Evolutionary conservation across 2,888 invertebrate genomes (phyloP).

Genomic region (Eilema caniola): DNA sequence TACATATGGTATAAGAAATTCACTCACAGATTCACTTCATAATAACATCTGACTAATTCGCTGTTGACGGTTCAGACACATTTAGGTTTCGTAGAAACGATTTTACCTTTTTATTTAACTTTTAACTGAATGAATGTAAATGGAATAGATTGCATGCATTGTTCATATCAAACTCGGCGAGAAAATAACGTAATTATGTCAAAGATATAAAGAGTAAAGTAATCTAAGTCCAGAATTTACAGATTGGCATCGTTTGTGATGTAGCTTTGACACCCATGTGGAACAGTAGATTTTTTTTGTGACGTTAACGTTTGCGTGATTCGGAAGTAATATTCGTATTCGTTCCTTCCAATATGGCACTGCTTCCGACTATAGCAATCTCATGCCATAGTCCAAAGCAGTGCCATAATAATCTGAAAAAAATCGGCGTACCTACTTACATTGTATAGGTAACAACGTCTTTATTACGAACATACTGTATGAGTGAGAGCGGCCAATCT

Average conservation of each 20-base stretch:
- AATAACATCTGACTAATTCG: conserved; percentile 44
- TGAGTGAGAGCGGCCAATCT: neutral
- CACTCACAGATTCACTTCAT: conserved; percentile 40
- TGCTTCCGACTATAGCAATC: too few species aligned
- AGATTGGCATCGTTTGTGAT: neutral
- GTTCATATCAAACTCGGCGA: too few species aligned
- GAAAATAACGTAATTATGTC: neutral
- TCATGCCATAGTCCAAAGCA: too few species aligned
- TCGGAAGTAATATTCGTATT: neutral
- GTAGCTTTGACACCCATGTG: neutral
- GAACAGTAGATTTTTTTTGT: neutral
- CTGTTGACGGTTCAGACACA: conserved; percentile 25
- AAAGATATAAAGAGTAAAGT: neutral
- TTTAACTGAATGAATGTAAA: neutral
- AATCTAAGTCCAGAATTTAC: neutral
- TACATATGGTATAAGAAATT: conserved; percentile 30
- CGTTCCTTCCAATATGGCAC: neutral
- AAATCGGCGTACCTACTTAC: neutral
- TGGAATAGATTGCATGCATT: too few species aligned
- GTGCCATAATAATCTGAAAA: too few species aligned
- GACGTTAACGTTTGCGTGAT: neutral
- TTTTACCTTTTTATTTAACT: conserved; percentile 6
- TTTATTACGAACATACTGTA: neutral
- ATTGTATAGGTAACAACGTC: too few species aligned
- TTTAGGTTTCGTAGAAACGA: conserved; percentile 34